Percentiles rank a stretch among this genome's conserved stretches.
Conservation (phyloP, 2,797 vertebrate genomes). For the Gymnoscopelus microlampas region DNA sequence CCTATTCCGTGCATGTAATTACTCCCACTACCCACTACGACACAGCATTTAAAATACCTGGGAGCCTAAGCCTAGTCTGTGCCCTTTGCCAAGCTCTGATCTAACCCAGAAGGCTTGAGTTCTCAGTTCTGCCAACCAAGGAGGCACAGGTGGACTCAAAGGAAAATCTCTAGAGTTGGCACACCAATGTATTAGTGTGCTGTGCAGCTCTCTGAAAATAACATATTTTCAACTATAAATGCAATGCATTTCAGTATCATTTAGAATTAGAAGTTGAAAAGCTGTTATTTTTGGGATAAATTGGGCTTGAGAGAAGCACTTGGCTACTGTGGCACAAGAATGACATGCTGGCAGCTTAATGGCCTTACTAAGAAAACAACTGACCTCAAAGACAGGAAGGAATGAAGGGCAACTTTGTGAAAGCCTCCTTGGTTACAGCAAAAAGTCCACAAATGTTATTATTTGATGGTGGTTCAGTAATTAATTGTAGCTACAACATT, state of each 20-base stretch:
- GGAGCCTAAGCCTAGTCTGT: slow-evolving; percentile 16
- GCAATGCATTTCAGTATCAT: too few species aligned
- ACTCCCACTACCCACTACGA: slow-evolving; percentile 21
- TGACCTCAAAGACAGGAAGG: slow-evolving; percentile 43
- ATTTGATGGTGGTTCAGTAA: neutral
- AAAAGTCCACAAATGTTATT: neutral
- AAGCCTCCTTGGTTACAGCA: slow-evolving; percentile 12
- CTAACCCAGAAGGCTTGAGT: slow-evolving; percentile 43
- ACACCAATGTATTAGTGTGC: neutral
- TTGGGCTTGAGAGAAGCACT: slow-evolving; percentile 12
- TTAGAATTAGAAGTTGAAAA: too few species aligned
- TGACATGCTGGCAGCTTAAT: slow-evolving; percentile 44
- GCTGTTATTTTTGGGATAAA: too few species aligned
- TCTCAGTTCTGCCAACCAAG: slow-evolving; percentile 32
- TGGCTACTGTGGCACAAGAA: slow-evolving; percentile 32
- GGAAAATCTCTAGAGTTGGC: slow-evolving; percentile 47
- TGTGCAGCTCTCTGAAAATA: neutral
- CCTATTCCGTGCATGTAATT: slow-evolving; percentile 18
- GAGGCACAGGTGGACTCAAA: slow-evolving; percentile 69
- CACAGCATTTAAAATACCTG: slow-evolving; percentile 26
- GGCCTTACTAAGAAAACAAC: slow-evolving; percentile 41
- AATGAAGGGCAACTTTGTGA: slow-evolving; percentile 23
- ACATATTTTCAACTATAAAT: too few species aligned
- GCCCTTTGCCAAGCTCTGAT: slow-evolving; percentile 49
- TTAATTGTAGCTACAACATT: neutral